A percentile compares a stretch with the other conserved stretches of the same genome.
Conservation (phyloP, 1,140 invertebrate species). For the Psilanteris sp. region DNA sequence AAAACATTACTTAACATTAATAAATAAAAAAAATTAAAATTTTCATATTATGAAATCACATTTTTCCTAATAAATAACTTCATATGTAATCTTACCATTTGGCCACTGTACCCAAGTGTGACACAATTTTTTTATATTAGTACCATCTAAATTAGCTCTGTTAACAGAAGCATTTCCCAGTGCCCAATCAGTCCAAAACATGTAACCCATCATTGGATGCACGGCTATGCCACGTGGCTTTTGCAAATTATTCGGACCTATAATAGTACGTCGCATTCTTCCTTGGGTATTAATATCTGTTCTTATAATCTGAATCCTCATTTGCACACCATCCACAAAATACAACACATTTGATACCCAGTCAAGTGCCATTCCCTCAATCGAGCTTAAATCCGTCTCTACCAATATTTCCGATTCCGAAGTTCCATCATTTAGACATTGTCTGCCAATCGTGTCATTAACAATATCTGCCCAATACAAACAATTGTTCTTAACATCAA, state of each 20-base stretch:
- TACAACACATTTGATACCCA: constrained; percentile 96
- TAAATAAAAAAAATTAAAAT: too few species aligned
- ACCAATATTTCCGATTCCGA: constrained; percentile 85
- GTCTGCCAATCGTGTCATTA: constrained; percentile 87
- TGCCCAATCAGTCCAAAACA: constrained; percentile 98
- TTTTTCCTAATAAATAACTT: too few species aligned
- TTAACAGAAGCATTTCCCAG: constrained; percentile 87
- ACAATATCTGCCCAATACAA: constrained; percentile 94
- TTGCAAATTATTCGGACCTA: constrained; percentile 85
- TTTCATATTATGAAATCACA: too few species aligned
- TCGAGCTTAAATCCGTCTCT: constrained; percentile 86
- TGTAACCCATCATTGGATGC: constrained; percentile 90
- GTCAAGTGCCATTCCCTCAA: constrained; percentile 96
- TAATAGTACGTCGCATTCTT: constrained; percentile 88
- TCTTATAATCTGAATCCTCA: constrained; percentile 89
- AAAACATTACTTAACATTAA: too few species aligned
- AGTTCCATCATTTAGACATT: constrained; percentile 86
- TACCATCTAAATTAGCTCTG: constrained; percentile 91
- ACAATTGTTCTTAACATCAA: constrained; percentile 91
- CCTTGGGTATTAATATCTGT: constrained; percentile 84
- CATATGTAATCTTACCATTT: constrained; percentile 85
- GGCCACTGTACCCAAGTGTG: constrained; percentile 90
- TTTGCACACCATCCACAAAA: constrained; percentile 90
- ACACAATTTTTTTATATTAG: constrained; percentile 85
- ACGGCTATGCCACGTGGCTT: constrained; percentile 94